Evolutionary conservation across 2,113 vertebrate species (phyloP), one percentile per base, ranked within the genome.

Genomic region (Noturus placidus): DNA sequence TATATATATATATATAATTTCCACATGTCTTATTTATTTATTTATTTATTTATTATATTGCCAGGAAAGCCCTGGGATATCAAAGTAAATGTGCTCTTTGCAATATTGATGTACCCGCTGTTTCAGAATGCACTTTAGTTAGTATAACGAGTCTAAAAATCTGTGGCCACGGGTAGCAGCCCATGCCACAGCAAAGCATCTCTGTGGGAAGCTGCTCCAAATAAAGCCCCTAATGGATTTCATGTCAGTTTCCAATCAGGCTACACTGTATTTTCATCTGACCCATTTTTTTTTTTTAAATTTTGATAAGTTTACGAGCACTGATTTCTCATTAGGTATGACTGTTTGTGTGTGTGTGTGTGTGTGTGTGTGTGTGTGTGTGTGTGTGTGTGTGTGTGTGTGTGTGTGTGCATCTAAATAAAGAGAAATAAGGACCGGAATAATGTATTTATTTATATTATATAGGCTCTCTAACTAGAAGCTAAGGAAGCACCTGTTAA

Each of bases 81-180:
- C 76, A 35, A 72, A 33, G 25, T 56, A 84, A 82, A 35, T 72
- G 25, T 80, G 17, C 57, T 76, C 42, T 88, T 25, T 88, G 77
- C 87, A 72, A 50, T 88, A 88, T 88, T 86, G 79, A 88, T 67
- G 78, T 57, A 17, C 42, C 59, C 69, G 69, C 69, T 85, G 57
- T 65, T 54, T 83, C 38, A 76, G 82, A 83, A 86, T 77, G 79
- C 84, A 82, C 78, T 86, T 82, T 83, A 76, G 84, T 86, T 83
- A 67, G 59, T 74, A 79, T 81, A 86, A 89, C 79, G 25, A 76
- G 88, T 82, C 79, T 85, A 74, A 84, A 86, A 85, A 56, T 70
- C 27, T 77, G 83, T 33, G 35, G 79, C 79, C 70, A 25, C 27
- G 59, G 80, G 50, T 78, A 67, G 59, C 57, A 57, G 69, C 69